A percentile compares a stretch with the other conserved stretches of the same genome.
Evolutionary conservation across 64 coral and sea anemone genomes (phyloP).

Genomic region (Actinia tenebrosa): DNA sequence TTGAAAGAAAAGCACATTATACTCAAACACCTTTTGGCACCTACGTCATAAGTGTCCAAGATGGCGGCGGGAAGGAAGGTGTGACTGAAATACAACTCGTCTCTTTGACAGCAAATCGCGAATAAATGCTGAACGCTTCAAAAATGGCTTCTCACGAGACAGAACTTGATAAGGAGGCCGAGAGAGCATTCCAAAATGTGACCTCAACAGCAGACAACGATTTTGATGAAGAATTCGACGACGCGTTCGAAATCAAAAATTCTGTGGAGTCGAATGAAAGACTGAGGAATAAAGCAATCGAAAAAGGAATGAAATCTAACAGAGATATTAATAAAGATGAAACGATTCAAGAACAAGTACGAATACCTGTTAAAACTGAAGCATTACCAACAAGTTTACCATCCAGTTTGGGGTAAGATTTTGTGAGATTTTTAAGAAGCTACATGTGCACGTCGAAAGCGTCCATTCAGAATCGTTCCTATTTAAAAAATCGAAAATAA

Average conservation of each 20-base stretch:
- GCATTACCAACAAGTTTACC: slow-evolving; percentile 28
- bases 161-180: slow-evolving; percentile 8
- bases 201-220: not conserved
- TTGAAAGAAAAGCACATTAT: not conserved
- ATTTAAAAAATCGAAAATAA: too few species aligned
- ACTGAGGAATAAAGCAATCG: not conserved
- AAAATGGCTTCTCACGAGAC: not conserved
- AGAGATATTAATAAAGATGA: not conserved
- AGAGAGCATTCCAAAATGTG: not conserved
- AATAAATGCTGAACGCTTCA: not conserved
- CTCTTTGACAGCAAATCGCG: not conserved
- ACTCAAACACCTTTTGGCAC: not conserved
- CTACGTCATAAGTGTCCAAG: not conserved
- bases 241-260: not conserved
- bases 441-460: too few species aligned
- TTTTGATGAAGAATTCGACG: slow-evolving; percentile 19
- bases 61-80: not conserved
- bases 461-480: not conserved
- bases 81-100: not conserved
- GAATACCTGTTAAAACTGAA: slow-evolving; percentile 33
- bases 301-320: not conserved
- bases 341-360: too few species aligned
- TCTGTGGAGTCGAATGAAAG: not conserved
- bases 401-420: slow-evolving; percentile 35
- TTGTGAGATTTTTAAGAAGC: too few species aligned